Percentiles rank a stretch among this genome's conserved stretches.
Evolutionary conservation across 2,797 vertebrate species (phyloP).

Genomic region (Balearica regulorum): DNA sequence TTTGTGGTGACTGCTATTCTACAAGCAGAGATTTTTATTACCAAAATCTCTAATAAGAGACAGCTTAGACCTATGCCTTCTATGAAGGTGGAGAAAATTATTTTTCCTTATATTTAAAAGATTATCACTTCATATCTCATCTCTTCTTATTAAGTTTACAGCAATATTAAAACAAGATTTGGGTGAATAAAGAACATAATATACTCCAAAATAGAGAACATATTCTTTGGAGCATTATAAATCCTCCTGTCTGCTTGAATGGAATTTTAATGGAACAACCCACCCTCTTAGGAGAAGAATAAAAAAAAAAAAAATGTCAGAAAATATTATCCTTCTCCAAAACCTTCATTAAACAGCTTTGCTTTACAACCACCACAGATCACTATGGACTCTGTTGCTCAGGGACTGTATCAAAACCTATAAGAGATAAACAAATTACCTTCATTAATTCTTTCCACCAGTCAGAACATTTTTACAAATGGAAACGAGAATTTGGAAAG

Average conservation of each 20-base stretch:
- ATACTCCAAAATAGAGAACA: constrained; percentile 49
- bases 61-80: constrained; percentile 52
- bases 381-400: neutral
- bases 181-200: constrained; percentile 69
- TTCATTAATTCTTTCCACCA: neutral
- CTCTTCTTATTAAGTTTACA: constrained; percentile 68
- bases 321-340: constrained; percentile 10
- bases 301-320: neutral
- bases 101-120: constrained; percentile 64
- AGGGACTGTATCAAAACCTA: neutral
- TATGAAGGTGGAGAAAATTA: constrained; percentile 59
- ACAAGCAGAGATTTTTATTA: constrained; percentile 63
- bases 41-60: constrained; percentile 62
- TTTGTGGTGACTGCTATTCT: constrained; percentile 53
- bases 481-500: neutral
- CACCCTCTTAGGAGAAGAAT: neutral
- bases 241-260: constrained; percentile 46
- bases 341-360: constrained; percentile 11
- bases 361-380: neutral
- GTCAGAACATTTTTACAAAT: neutral
- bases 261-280: constrained; percentile 62
- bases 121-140: constrained; percentile 65
- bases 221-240: constrained; percentile 58
- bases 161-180: constrained; percentile 73
- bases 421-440: neutral